Percentiles rank a stretch among this genome's conserved stretches.
phyloP scores from a whole-genome alignment of 92 coral and sea anemone genomes.

The Epizoanthus rinbou region DNA sequence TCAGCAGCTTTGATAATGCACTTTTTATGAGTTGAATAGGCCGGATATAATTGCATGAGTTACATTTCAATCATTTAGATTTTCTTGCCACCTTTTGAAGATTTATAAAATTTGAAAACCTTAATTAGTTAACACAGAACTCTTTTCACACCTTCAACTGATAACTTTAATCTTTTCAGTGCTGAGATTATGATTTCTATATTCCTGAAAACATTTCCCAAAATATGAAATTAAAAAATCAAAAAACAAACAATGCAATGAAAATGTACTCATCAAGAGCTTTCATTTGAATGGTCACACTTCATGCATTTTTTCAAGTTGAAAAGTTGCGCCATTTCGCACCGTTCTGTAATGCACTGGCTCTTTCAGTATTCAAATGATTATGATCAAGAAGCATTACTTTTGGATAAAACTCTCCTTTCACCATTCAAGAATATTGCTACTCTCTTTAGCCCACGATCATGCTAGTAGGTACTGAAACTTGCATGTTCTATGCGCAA shows the following conservation, averaged over 20 bases:
- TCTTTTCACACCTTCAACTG: constrained; percentile 44
- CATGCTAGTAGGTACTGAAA: no score
- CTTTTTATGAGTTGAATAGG: neutral
- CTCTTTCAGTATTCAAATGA: no score
- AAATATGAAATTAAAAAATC: constrained; percentile 4
- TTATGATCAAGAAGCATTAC: no score
- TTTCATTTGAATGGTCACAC: neutral
- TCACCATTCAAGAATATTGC: no score
- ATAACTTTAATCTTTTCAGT: constrained; percentile 39
- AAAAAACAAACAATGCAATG: neutral
- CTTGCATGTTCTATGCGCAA: neutral
- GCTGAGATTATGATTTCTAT: constrained; percentile 21
- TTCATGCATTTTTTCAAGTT: neutral
- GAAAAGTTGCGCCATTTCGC: no score
- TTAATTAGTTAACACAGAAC: constrained; percentile 38
- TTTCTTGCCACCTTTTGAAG: constrained; percentile 29
- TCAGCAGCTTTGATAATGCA: neutral
- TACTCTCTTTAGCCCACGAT: no score
- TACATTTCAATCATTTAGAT: constrained; percentile 2
- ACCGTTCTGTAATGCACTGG: no score
- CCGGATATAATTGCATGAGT: neutral
- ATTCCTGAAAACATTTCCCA: neutral
- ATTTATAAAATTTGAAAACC: constrained; percentile 32
- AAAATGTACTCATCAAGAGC: neutral
- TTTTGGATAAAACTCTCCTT: no score